Evolutionary conservation across 2,797 vertebrate species (phyloP), one percentile per base, ranked within the genome.

Genomic region (Phyllotis vaccarum): DNA sequence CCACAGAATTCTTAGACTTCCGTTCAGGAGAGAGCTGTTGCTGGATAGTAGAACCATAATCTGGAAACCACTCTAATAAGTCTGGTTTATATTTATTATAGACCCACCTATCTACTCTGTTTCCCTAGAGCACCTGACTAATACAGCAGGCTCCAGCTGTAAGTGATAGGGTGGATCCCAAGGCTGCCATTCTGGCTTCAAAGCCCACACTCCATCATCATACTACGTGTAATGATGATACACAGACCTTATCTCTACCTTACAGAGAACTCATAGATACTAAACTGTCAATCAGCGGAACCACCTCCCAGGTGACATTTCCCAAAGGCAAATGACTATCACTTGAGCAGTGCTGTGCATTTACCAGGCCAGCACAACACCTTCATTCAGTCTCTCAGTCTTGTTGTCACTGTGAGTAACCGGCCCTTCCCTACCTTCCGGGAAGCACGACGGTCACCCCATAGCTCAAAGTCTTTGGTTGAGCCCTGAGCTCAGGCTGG

Each of bases 281-380:
- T 14, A 31, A n/a, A n/a, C 2, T 31, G 22, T 56, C 2, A 56
- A 88, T 66, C 66, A 81, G 37, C 8, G 1, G 40, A 78, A 24
- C 40, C 24, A 17, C 82, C 21, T 40, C 34, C 81, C 40, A 9
- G 58, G 29, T 4, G 16, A 34, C 24, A 3, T 82, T 88, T 91
- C 68, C 78, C 1, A 7, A 86, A 60, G 76, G 66, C 62, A 31
- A 78, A 54, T 14, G 43, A n/a, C 66, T 56, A 5, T 86, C 16
- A 60, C 76, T 27, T 64, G 40, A 60, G 6, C 66, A 78, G n/a
- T 54, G 13, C 4, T 11, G 46, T 70, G 37, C 10, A 31, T 46
- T 76, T 56, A 37, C 2, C 2, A 0, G 0, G 9, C 8, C 12
- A 0, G 22, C 52, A 54, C 58, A 56, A 24, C 5, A 34, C 46